Conservation (phyloP, 2,113 vertebrate genomes). For the Dipodomys stephensi region DNA sequence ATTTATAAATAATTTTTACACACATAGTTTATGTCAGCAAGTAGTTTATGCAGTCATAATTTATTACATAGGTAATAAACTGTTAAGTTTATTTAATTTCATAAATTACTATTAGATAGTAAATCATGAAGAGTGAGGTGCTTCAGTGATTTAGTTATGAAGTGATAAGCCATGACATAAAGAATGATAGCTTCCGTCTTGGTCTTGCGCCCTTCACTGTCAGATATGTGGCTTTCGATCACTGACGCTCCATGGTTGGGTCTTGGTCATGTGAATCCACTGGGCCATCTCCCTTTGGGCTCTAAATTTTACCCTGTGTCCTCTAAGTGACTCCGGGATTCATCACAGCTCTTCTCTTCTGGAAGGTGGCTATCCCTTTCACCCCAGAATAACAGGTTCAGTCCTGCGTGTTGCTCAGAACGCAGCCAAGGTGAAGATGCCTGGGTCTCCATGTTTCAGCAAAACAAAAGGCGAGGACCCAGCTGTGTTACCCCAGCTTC, state of each 20-base stretch:
- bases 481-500: slow-evolving; percentile 75
- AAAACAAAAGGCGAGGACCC: slow-evolving; percentile 56
- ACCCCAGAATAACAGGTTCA: fast-evolving
- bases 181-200: not conserved
- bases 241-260: not conserved
- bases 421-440: not conserved
- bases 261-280: not conserved
- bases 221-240: not conserved
- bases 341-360: not conserved
- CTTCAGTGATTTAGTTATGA: no score
- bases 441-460: not conserved
- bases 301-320: not conserved
- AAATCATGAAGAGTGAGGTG: no score
- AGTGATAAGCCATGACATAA: no score
- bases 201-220: not conserved
- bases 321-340: not conserved
- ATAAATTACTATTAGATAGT: no score
- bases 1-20: no score
- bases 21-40: no score
- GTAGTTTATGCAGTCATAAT: no score
- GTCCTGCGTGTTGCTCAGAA: not conserved
- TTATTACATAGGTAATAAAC: no score
- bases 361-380: fast-evolving
- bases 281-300: not conserved
- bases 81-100: no score